Conservation (phyloP, 2,888 invertebrate genomes). For the Drosophila buzzatii region DNA sequence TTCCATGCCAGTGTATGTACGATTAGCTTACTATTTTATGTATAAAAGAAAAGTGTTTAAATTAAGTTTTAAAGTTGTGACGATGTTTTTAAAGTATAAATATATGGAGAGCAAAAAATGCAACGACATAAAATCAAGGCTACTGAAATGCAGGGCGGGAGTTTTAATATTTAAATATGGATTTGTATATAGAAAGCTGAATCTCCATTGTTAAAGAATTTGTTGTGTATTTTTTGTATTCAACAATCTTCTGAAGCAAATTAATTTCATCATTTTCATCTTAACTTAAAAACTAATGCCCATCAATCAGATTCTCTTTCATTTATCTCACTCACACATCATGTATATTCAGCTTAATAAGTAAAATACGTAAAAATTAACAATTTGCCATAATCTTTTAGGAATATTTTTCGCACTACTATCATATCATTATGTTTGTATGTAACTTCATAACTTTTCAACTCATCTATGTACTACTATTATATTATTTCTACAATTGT, state of each 20-base stretch:
- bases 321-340: background rate
- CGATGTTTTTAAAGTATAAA: slow-evolving; percentile 49
- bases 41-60: slow-evolving; percentile 19
- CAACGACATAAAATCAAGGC: slow-evolving; percentile 8
- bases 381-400: background rate
- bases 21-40: slow-evolving; percentile 38
- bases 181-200: background rate
- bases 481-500: no score
- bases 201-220: background rate
- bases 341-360: background rate
- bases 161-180: background rate
- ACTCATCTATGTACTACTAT: background rate
- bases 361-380: background rate
- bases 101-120: slow-evolving; percentile 34
- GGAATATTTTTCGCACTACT: background rate
- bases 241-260: background rate
- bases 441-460: background rate
- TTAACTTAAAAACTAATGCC: background rate
- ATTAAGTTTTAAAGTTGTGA: slow-evolving; percentile 42
- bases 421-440: background rate
- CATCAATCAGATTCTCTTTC: background rate
- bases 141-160: background rate
- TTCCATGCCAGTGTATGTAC: slow-evolving; percentile 67
- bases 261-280: background rate
- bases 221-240: background rate